Base-by-base conservation (phyloP, 1,140 invertebrate species). In the Rhyacophila brunnea region DNA sequence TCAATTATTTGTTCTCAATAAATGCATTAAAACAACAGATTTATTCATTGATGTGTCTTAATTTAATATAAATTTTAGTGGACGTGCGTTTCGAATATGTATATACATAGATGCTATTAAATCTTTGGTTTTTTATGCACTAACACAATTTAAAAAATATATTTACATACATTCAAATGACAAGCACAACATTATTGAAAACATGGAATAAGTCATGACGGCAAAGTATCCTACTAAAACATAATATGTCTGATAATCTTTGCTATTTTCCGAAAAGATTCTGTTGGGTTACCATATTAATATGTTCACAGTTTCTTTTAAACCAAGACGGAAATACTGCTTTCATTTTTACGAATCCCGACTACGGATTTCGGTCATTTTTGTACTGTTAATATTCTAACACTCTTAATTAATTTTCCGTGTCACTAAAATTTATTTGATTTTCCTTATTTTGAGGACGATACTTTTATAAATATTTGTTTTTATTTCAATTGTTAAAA, bases 291-390 rank as follows among this genome's bases (percentile, higher is more conserved):
- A n/a, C n/a, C n/a, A n/a, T n/a, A n/a, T 28, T 28, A 28, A 28
- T 15, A 45, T 45, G n/a, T 28, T 28, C 23, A 28, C 23, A 28
- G 3, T 28, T 28, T 28, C n/a, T n/a, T n/a, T n/a, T n/a, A n/a
- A 17, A 45, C 43, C 43, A 20, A 45, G 43, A 45, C 43, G 43
- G 43, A 45, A 45, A 17, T 45, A 45, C 18, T n/a, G 43, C 6
- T 13, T 18, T 2, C 43, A 45, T 15, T 45, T 40, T 40, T 15
- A 19, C 18, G 10, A 11, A 45, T 5, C 43, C 43, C 14, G 17
- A 45, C 11, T 15, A 10, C 14, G 43, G 43, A 11, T 5, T n/a
- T 17, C n/a, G 18, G n/a, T 15, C 43, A 6, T n/a, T 10, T 45
- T 45, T 45, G 43, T 45, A 45, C 43, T 45, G n/a, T 15, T 45